phyloP scores from a whole-genome alignment of 2,888 invertebrate genomes.

The Polymixis lichenea region DNA sequence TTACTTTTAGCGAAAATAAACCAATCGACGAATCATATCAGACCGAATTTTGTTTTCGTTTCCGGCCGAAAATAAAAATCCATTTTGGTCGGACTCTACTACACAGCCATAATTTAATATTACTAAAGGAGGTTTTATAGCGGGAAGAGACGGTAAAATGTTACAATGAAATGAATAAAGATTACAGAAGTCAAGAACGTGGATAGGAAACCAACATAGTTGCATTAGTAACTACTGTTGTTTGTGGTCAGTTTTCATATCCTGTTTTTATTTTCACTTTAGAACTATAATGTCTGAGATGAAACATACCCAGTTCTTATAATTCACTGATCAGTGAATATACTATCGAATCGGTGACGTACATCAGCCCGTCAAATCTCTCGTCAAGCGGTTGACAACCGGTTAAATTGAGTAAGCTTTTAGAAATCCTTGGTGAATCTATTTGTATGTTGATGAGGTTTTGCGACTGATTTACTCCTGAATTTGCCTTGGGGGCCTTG shows the following conservation, averaged over 20 bases:
- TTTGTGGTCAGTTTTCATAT: constrained; percentile 4
- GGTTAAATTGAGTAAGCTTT: constrained; percentile 32
- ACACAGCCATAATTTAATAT: constrained; percentile 77
- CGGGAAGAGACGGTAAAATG: constrained; percentile 62
- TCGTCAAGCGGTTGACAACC: constrained; percentile 28
- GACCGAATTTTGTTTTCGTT: neutral
- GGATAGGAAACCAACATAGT: constrained; percentile 55
- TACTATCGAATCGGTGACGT: neutral
- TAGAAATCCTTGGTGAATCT: neutral
- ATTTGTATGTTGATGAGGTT: constrained; percentile 19
- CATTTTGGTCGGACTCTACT: constrained; percentile 35
- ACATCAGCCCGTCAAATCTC: constrained; percentile 17
- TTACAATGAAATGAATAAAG: constrained; percentile 74
- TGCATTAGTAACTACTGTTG: constrained; percentile 28
- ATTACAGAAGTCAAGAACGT: constrained; percentile 62
- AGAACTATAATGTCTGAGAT: neutral
- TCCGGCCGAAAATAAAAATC: neutral
- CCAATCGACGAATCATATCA: too few species aligned
- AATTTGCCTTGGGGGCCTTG: neutral
- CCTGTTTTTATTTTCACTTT: constrained; percentile 8
- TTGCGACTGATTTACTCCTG: constrained; percentile 13
- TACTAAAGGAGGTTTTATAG: constrained; percentile 75
- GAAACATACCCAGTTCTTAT: neutral
- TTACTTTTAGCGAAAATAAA: neutral
- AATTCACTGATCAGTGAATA: neutral